Base-by-base conservation (phyloP, 2,888 invertebrate genomes). In the Dynastes tityus region DNA sequence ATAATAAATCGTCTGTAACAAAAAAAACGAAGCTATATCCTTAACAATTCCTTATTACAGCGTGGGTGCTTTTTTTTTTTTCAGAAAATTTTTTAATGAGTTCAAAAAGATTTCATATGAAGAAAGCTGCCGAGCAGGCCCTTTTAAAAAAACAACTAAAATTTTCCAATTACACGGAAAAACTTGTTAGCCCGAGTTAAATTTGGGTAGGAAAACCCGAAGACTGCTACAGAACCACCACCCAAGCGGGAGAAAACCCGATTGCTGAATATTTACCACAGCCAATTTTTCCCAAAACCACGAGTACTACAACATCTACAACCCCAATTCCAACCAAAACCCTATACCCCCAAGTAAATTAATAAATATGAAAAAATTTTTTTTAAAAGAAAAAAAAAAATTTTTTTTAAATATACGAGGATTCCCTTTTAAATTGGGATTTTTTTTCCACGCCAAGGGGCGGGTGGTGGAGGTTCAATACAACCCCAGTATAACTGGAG, bases 71-170 rank as follows among this genome's bases (percentile, higher is more conserved):
- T 27, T 27, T 27, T 61, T 22, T 37, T 37, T 22, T 40, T 71
- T 58, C 37, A 16, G 16, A 71, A 58, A 71, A 71, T 79, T 91
- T 13, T 53, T 16, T 90, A 96, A 96, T 96, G 96, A 96, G 89
- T 94, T 13, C 96, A 97, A 89, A 95, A 95, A 87, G 96, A 96
- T 96, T 95, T 88, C 96, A 97, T 87, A 91, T 92, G 87, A 91
- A 90, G 84, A 91, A 90, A 81, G 88, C 90, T 79, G 90, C 91
- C 40, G 91, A 91, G 85, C 85, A 90, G 81, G 90, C 90, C 64
- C 88, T 90, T 82, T 86, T 90, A n/a, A n/a, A 58, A 89, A 89
- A 37, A 90, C 90, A 16, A 89, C 90, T 8, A 85, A 85, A 11
- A n/a, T n/a, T 81, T 83, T 40, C 82, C 85, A 32, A 87, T 81